Base-by-base conservation (phyloP, 2,888 invertebrate genomes). In the Hirtodrosophila duncani region DNA sequence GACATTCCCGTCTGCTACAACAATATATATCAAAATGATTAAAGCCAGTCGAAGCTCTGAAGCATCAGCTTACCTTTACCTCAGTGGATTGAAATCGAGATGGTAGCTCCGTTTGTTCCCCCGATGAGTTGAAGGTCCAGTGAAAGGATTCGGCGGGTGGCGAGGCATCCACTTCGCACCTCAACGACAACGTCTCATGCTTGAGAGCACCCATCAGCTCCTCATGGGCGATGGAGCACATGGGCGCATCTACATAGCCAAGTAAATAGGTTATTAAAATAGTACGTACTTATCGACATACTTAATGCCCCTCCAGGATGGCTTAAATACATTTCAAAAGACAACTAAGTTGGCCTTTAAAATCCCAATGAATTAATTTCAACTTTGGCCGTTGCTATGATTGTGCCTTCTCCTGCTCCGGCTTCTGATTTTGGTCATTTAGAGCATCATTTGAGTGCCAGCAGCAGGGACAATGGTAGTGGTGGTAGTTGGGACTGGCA, bases 81-180 rank as follows among this genome's bases (percentile, higher is more conserved):
- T 87, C 88, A 68, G 85, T 89, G 33, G 87, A 87, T 67, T 87
- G 89, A 39, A 87, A 68, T 78, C 91, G 91, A 42, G 91, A 91
- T 49, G 94, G 91, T 68, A 94, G 89, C 85, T 94, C 93, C 37
- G 92, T 92, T 87, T 94, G 92, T 83, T 94, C 94, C 10, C 95
- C 95, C 53, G 94, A 94, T 86, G 94, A 94, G 89, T 96, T 96
- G 89, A 96, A 95, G 66, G 95, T 95, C 96, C 96, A 96, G 82
- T 94, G 93, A 88, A 95, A 96, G 81, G 92, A 91, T 78, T 92
- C 91, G 48, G 93, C 90, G 5, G 94, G 91, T n/a, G 96, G 96
- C 83, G 95, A 95, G 68, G 96, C 93, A 83, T 95, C 94, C 63
- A 96, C 95, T 63, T 94, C 93, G 85, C 96, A 96, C 83, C 92